phyloP scores from a whole-genome alignment of 2,113 vertebrate species.

The Opisthocomus hoazin region DNA sequence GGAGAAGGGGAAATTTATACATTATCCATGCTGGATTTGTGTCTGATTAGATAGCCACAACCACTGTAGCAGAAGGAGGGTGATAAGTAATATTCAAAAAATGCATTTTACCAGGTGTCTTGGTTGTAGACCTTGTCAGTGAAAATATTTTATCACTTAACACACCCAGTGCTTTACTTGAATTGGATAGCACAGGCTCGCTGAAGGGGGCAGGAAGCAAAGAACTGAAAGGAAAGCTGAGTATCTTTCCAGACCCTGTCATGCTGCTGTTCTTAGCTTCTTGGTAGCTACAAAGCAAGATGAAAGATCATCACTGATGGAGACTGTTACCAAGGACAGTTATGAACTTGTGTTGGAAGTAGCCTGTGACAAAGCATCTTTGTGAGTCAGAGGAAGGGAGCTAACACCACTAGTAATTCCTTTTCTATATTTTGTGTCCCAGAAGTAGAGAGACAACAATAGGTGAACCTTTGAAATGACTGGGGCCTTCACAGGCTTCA shows the following conservation, averaged over 20 bases:
- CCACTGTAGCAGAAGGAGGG: neutral
- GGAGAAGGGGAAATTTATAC: neutral
- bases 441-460: neutral
- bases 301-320: neutral
- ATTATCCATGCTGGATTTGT: neutral
- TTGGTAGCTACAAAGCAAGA: neutral
- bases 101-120: neutral
- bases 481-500: neutral
- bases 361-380: neutral
- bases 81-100: neutral
- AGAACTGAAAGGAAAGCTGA: neutral
- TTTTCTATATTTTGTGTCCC: neutral
- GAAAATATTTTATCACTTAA: neutral
- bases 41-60: neutral
- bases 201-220: neutral
- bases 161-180: neutral
- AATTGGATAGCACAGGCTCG: neutral
- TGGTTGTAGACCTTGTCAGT: neutral
- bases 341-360: neutral
- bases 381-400: neutral
- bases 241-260: neutral
- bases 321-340: neutral
- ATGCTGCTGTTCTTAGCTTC: neutral
- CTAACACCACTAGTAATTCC: neutral
- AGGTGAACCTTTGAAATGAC: neutral